Conservation (phyloP, 2,797 vertebrate species). For the Mormyrus hasselquistii region DNA sequence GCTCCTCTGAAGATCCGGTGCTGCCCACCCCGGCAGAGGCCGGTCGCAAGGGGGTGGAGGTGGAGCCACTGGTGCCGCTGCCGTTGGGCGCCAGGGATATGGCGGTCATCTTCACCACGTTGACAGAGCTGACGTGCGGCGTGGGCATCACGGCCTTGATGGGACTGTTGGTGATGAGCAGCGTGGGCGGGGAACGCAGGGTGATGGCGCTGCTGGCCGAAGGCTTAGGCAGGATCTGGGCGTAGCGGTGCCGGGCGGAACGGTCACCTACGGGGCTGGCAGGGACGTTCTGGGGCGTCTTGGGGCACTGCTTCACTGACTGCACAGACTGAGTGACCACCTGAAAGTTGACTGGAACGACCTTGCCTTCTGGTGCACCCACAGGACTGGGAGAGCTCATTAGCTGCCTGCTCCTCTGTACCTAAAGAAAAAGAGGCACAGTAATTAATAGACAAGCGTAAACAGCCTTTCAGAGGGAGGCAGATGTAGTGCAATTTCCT, state of each 20-base stretch:
- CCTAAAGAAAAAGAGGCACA: constrained; percentile 54
- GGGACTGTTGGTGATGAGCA: constrained; percentile 88
- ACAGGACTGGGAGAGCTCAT: constrained; percentile 80
- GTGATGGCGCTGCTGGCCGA: constrained; percentile 74
- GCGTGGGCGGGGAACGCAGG: constrained; percentile 83
- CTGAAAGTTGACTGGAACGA: constrained; percentile 89
- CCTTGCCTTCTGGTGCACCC: constrained; percentile 76
- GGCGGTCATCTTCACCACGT: constrained; percentile 90
- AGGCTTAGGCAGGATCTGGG: constrained; percentile 95
- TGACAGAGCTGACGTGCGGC: constrained; percentile 83
- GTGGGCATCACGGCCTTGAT: constrained; percentile 88
- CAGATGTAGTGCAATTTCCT: neutral
- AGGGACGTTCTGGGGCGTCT: constrained; percentile 77
- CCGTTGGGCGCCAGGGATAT: constrained; percentile 80
- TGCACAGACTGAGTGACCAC: constrained; percentile 89
- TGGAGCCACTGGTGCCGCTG: constrained; percentile 42
- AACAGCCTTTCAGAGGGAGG: neutral
- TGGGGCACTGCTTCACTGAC: constrained; percentile 81
- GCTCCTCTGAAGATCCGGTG: constrained; percentile 59
- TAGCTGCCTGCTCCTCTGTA: constrained; percentile 77
- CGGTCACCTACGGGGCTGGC: constrained; percentile 80
- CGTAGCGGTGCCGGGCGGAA: constrained; percentile 83
- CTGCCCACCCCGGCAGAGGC: constrained; percentile 61
- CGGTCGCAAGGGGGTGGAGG: constrained; percentile 62
- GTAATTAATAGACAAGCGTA: constrained; percentile 5